Evolutionary conservation across 1,140 invertebrate species (phyloP).

Genomic region (Neocloeon triangulifer): DNA sequence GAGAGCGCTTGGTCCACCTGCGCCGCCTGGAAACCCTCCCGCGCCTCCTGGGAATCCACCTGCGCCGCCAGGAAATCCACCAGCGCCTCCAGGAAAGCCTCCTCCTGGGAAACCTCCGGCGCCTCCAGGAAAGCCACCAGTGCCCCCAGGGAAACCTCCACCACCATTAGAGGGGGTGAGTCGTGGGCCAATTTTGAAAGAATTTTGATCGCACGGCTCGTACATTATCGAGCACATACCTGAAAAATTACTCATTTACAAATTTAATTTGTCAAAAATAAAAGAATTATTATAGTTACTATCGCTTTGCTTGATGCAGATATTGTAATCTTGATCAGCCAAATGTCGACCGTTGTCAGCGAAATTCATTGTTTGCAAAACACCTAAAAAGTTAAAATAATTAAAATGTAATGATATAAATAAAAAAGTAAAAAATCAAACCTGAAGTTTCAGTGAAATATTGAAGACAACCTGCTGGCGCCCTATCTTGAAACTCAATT

Average conservation of each 20-base stretch:
- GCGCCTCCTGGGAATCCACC: too few species aligned
- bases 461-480: slow-evolving; percentile 49
- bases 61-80: too few species aligned
- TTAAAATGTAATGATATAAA: neutral
- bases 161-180: slow-evolving; percentile 4
- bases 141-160: neutral
- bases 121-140: neutral
- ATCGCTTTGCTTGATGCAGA: slow-evolving; percentile 45
- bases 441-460: slow-evolving; percentile 34
- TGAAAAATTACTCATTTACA: slow-evolving; percentile 5
- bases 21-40: too few species aligned
- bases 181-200: slow-evolving; percentile 44
- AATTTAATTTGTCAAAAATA: neutral
- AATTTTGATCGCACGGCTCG: slow-evolving; percentile 43
- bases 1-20: too few species aligned
- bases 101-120: neutral
- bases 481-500: slow-evolving; percentile 43
- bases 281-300: slow-evolving; percentile 13
- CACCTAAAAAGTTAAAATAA: slow-evolving; percentile 17
- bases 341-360: slow-evolving; percentile 54
- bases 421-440: slow-evolving; percentile 6
- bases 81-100: neutral
- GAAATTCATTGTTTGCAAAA: slow-evolving; percentile 51
- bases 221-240: slow-evolving; percentile 51
- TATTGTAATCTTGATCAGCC: slow-evolving; percentile 50